Evolutionary conservation across 35 echinoderm and acorn worm genomes (phyloP).

Genomic region (Acanthaster planci): DNA sequence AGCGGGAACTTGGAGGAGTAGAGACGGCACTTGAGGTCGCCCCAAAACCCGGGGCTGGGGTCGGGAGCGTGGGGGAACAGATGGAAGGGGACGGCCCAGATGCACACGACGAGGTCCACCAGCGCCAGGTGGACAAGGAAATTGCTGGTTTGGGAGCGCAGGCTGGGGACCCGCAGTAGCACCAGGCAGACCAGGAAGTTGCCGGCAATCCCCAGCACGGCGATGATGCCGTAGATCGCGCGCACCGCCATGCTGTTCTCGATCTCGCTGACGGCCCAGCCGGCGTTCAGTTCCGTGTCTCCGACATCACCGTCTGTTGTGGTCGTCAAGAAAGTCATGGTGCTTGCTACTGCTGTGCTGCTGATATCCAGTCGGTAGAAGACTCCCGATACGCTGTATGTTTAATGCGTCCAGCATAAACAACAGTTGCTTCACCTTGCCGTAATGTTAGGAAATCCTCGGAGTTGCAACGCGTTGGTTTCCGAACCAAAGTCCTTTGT

Average conservation of each 20-base stretch:
- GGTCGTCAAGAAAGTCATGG: no score
- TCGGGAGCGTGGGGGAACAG: constrained; percentile 63
- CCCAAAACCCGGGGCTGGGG: constrained; percentile 35
- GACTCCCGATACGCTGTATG: no score
- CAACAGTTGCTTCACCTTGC: no score
- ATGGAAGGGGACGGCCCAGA: constrained; percentile 74
- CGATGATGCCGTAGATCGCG: constrained; percentile 71
- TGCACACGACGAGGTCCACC: constrained; percentile 60
- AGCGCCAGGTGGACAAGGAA: constrained; percentile 80
- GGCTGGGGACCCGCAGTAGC: constrained; percentile 49
- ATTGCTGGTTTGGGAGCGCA: constrained; percentile 72
- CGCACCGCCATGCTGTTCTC: constrained; percentile 64
- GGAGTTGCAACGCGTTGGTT: no score
- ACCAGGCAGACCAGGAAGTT: constrained; percentile 76
- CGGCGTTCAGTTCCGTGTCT: background rate
- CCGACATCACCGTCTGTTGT: background rate
- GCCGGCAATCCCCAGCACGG: constrained; percentile 56
- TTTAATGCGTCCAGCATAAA: no score
- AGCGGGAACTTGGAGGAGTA: constrained; percentile 74
- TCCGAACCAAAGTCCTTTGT: no score
- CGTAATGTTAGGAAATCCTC: no score
- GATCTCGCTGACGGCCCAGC: constrained; percentile 71
- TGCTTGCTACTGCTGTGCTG: no score
- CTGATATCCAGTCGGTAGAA: no score
- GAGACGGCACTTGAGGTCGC: constrained; percentile 68